Percentiles rank a stretch among this genome's conserved stretches.
Conservation (phyloP, 2,113 vertebrate species). For the Dascyllus trimaculatus region DNA sequence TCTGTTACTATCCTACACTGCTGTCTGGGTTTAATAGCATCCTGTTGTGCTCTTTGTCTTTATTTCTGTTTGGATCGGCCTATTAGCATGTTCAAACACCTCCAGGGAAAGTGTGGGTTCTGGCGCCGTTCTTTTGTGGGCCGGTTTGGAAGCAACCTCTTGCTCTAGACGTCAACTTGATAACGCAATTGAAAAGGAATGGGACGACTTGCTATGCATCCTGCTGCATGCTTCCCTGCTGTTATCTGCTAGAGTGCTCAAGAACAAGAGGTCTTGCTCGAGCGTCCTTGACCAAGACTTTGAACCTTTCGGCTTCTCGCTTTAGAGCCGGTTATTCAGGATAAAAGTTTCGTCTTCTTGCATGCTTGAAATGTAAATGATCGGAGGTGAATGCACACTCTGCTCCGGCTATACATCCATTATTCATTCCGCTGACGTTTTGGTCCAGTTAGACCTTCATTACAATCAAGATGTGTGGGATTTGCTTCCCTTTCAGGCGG, state of each 20-base stretch:
- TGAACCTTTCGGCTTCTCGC: constrained; percentile 15
- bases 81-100: no score
- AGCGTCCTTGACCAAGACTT: constrained; percentile 29
- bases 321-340: neutral
- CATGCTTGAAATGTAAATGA: constrained; percentile 55
- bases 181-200: no score
- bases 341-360: constrained; percentile 34
- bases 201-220: neutral
- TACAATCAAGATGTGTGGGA: constrained; percentile 9
- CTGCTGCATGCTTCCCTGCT: neutral
- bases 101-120: no score
- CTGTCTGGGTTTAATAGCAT: no score
- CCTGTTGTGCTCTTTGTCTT: no score
- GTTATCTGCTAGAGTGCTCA: neutral
- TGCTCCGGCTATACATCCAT: constrained; percentile 16
- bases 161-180: no score
- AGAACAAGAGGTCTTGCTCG: neutral
- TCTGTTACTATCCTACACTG: no score
- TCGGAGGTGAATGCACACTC: constrained; percentile 21
- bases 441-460: constrained; percentile 25
- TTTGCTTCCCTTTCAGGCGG: neutral
- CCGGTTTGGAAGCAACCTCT: no score
- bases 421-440: constrained; percentile 31
- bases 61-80: no score
- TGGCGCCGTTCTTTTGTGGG: no score